Percentiles rank a stretch among this genome's conserved stretches.
phyloP scores from a whole-genome alignment of 2,113 vertebrate genomes.

The Vimba vimba region DNA sequence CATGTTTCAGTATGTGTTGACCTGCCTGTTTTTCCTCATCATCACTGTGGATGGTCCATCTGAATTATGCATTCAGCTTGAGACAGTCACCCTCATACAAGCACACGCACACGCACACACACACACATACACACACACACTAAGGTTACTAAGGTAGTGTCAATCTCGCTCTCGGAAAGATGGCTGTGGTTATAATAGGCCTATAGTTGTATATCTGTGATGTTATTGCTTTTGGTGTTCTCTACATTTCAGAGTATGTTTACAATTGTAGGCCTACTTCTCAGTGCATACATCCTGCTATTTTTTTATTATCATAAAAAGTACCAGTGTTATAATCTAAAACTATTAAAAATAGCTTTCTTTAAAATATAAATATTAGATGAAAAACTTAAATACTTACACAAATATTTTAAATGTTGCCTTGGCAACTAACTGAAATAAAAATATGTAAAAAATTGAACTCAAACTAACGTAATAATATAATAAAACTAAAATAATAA shows the following conservation, averaged over 20 bases:
- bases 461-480: no score
- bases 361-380: no score
- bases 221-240: constrained; percentile 21
- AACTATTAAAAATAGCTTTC: no score
- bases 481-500: no score
- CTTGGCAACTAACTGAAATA: no score
- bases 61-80: constrained; percentile 27
- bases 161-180: neutral
- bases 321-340: no score
- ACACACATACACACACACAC: neutral
- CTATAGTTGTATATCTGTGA: constrained; percentile 13
- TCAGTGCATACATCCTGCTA: no score
- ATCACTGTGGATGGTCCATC: neutral
- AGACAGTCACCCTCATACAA: neutral
- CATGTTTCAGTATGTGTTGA: constrained; percentile 25
- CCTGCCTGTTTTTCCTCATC: neutral
- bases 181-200: constrained; percentile 7
- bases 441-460: no score
- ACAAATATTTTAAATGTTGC: no score
- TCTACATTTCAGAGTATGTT: constrained; percentile 7
- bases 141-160: neutral
- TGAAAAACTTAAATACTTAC: no score
- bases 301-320: no score
- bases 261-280: neutral
- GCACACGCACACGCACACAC: neutral